Base-by-base conservation (phyloP, 2,888 invertebrate genomes). In the Pristionchus japonicus region DNA sequence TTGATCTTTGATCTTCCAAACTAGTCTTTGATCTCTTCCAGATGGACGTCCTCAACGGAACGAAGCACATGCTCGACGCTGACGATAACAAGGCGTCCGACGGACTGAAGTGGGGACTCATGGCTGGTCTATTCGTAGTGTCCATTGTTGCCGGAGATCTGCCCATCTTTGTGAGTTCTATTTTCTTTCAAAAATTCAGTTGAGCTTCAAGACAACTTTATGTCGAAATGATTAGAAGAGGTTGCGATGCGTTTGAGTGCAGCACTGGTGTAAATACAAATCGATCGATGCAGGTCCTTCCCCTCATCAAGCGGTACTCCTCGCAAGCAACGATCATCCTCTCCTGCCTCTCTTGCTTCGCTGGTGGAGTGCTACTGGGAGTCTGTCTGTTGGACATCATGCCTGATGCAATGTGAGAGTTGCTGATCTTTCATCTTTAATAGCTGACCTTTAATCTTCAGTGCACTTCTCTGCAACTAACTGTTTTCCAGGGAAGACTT, bases 251-350 rank as follows among this genome's bases (percentile, higher is more conserved):
- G 47, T 6, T 13, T 47, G 47, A 47, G 47, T 9, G 47, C 6
- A 13, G 13, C 47, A 47, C n/a, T n/a, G n/a, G 13, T 47, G 47
- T 20, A 52, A 52, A 17, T 20, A 3, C 52, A 52, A 20, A 20
- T 3, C 17, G 23, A 52, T 13, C 52, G 52, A 52, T 40, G n/a
- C 85, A 85, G 85, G 85, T 85, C 9, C 85, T 85, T n/a, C 85
- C 85, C 9, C n/a, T 85, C 43, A 85, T 85, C 85, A 61, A 64
- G 20, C 23, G 43, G 11, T 85, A 40, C 40, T 85, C 85, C 43
- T 64, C 61, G 6, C 61, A 89, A 83, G 90, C 92, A 13, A 89
- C 92, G 0, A 86, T 92, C 15, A 85, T 85, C 23, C 43, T 85
- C 61, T 85, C 85, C 3, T 85, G 85, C 37, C 85, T 85, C 17